Evolutionary conservation across 2,888 invertebrate genomes (phyloP).

Genomic region (Lithophane semibrunnea): DNA sequence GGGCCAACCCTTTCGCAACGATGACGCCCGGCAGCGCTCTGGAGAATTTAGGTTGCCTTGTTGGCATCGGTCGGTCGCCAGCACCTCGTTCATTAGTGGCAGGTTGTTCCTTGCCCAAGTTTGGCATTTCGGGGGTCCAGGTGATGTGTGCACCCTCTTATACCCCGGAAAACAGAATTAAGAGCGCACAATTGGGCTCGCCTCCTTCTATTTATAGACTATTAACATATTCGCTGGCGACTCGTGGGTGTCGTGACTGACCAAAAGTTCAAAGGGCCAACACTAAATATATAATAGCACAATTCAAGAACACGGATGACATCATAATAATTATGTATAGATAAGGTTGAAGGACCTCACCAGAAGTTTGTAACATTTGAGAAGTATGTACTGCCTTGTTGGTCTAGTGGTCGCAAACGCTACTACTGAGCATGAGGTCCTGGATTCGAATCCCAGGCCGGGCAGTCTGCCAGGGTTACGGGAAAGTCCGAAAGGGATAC

Average conservation of each 20-base stretch:
- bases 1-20: no score
- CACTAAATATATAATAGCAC: neutral
- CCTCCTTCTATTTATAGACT: neutral
- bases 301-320: neutral
- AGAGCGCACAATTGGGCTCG: neutral
- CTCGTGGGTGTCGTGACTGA: neutral
- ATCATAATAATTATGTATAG: neutral
- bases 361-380: neutral
- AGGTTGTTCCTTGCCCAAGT: no score
- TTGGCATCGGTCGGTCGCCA: no score
- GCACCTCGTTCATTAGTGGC: no score
- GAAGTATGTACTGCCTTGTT: neutral
- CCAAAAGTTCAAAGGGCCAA: slow-evolving; percentile 10
- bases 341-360: slow-evolving; percentile 1
- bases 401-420: neutral
- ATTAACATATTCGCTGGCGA: neutral
- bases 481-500: no score
- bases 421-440: neutral
- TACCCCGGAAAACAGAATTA: neutral
- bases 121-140: no score
- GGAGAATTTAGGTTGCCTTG: no score
- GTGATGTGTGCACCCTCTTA: no score
- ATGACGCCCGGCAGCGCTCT: no score
- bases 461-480: no score
- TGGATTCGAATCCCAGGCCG: neutral